Evolutionary conservation across 2,113 vertebrate species (phyloP).

Genomic region (Lampris incognitus): DNA sequence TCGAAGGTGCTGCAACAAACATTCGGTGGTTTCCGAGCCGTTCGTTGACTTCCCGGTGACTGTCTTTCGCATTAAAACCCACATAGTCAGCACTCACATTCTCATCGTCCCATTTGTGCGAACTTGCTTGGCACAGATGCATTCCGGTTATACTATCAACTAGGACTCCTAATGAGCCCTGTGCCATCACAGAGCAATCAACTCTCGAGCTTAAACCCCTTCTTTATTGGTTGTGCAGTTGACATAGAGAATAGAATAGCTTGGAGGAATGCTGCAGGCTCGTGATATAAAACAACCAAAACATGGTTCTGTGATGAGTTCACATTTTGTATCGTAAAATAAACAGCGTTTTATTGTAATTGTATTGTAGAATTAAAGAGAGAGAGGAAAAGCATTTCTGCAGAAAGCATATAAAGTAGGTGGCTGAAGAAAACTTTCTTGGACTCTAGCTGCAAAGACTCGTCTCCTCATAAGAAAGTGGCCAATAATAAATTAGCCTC

Average conservation of each 20-base stretch:
- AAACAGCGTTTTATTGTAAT: conserved; percentile 20
- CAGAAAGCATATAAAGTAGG: conserved; percentile 33
- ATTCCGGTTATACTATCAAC: not conserved
- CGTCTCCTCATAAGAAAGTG: conserved; percentile 45
- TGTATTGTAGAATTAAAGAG: not conserved
- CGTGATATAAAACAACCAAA: conserved; percentile 23
- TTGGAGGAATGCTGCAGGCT: not conserved
- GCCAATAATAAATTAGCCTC: conserved; percentile 68
- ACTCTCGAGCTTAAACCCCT: conserved; percentile 18
- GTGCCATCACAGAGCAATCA: conserved; percentile 32
- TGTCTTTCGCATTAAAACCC: conserved; percentile 25
- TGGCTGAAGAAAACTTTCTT: conserved; percentile 58
- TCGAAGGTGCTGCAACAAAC: conserved; percentile 19
- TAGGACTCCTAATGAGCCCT: conserved; percentile 45
- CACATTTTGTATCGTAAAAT: conserved; percentile 20
- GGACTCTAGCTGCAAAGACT: conserved; percentile 48
- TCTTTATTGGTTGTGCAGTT: conserved; percentile 27
- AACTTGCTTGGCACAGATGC: no score
- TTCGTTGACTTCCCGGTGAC: conserved; percentile 14
- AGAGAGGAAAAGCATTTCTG: not conserved
- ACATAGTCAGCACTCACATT: conserved; percentile 29
- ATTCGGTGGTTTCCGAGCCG: conserved; percentile 39
- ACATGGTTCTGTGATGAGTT: conserved; percentile 22
- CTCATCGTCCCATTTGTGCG: conserved; percentile 10
- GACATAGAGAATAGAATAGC: conserved; percentile 37